Evolutionary conservation across 2,888 invertebrate species (phyloP), one percentile per base, ranked within the genome.

Genomic region (Andricus quercusramuli): DNA sequence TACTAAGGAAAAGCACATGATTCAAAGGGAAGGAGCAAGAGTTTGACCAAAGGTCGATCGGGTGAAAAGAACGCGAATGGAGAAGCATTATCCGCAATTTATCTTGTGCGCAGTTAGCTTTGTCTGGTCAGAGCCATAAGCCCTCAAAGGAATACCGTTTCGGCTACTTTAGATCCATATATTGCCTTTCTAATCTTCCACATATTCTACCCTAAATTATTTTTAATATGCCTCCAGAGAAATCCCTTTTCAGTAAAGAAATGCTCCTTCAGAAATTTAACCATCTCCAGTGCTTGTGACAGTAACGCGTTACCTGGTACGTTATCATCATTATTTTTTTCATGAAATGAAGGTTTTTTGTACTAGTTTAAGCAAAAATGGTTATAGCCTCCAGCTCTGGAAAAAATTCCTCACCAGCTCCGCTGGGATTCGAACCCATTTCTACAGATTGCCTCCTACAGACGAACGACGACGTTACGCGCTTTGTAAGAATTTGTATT

Each of bases 41-140:
- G 68, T 17, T 68, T 68, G 68, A 68, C 68, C 68, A 68, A 25
- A 68, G 47, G 68, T 47, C 68, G 68, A 68, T 68, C 22, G 25
- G 22, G 67, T 44, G 47, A 44, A 68, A 68, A 47, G 68, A 68
- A 47, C 44, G 41, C 67, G 67, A 67, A 41, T 22, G n/a, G 8
- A 22, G 47, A 68, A 47, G 68, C 68, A 68, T 68, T 68, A 68
- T 68, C 68, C 47, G 44, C 47, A 47, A 47, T 68, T 68, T 68
- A 68, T 68, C 68, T 68, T 47, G 17, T 22, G 25, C 47, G 25
- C 47, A 68, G 44, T 68, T 68, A 68, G 68, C 68, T 68, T 68
- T 68, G 68, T 68, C 68, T 68, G 47, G 44, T 47, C 44, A 68
- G 37, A 68, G 17, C 47, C 67, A 67, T 67, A 37, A 67, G 37